These are phyloP conservation scores for Pristis pectinata DNA, from an alignment of 2,797 vertebrate genomes.

Conservation along the genomic window DNA sequence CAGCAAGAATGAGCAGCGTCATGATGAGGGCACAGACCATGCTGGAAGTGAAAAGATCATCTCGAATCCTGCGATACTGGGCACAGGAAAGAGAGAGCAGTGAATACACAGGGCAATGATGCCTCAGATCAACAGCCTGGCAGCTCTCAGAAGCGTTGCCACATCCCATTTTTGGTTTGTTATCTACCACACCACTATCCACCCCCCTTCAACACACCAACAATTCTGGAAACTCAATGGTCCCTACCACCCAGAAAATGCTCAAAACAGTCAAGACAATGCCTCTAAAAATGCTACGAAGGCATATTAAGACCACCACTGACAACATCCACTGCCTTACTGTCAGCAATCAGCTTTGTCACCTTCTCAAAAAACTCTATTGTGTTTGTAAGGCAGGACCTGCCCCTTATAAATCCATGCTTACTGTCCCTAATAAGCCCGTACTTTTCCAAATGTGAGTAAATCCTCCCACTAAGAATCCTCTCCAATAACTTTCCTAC, in stretches of 20 bases:
- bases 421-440: too few species aligned
- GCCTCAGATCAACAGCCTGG: too few species aligned
- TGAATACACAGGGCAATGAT: neutral
- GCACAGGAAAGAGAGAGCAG: neutral
- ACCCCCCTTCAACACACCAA: too few species aligned
- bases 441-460: neutral
- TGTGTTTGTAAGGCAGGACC: too few species aligned
- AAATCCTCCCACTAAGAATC: too few species aligned
- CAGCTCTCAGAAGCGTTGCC: neutral
- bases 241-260: neutral
- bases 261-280: neutral
- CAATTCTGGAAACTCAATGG: neutral
- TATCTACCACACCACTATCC: neutral
- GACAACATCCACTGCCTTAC: too few species aligned
- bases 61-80: slow-evolving; percentile 67
- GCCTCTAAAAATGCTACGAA: neutral
- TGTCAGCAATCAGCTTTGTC: too few species aligned
- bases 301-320: too few species aligned
- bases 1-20: slow-evolving; percentile 61
- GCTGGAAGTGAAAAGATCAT: slow-evolving; percentile 70
- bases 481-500: too few species aligned
- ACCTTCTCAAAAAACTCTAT: too few species aligned
- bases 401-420: too few species aligned
- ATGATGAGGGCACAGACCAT: slow-evolving; percentile 67
- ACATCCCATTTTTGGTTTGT: neutral